Percentiles rank a stretch among this genome's conserved stretches.
Evolutionary conservation across 2,113 vertebrate genomes (phyloP).

Genomic region (Nematolebias whitei): DNA sequence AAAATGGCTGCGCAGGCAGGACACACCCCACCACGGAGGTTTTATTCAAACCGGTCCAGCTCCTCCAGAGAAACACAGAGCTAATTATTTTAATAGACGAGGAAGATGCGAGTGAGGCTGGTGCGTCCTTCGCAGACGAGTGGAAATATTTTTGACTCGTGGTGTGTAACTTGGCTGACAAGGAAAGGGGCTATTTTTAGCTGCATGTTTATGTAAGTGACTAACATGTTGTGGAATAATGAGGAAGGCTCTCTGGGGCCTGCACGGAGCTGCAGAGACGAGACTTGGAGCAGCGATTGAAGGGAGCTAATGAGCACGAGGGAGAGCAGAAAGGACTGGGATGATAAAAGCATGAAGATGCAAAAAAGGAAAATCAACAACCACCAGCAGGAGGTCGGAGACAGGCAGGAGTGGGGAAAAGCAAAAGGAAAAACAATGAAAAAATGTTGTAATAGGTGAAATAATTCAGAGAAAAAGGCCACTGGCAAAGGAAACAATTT

Average conservation of each 20-base stretch:
- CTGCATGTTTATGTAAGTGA: conserved; percentile 75
- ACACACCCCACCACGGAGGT: background rate
- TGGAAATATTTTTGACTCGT: conserved; percentile 52
- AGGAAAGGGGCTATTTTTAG: conserved; percentile 76
- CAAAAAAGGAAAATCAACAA: conserved; percentile 57
- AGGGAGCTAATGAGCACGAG: conserved; percentile 75
- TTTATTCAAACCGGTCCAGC: conserved; percentile 44
- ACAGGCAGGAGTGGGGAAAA: conserved; percentile 42
- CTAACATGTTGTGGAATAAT: conserved; percentile 78
- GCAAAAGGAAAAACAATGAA: conserved; percentile 44
- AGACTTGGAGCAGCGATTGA: conserved; percentile 70
- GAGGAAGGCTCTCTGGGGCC: conserved; percentile 68
- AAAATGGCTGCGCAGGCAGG: conserved; percentile 29
- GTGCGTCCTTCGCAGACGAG: conserved; percentile 43
- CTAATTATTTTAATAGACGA: conserved; percentile 56
- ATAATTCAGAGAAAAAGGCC: conserved; percentile 46
- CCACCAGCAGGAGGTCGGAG: conserved; percentile 54
- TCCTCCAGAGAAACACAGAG: conserved; percentile 43
- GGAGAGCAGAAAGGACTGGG: conserved; percentile 22
- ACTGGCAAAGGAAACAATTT: conserved; percentile 37
- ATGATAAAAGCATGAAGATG: conserved; percentile 62
- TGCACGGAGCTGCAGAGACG: conserved; percentile 68
- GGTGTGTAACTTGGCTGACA: conserved; percentile 56
- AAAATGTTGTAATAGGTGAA: conserved; percentile 32
- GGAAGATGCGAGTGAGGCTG: conserved; percentile 19